Base-by-base conservation (phyloP, 2,113 vertebrate species). In the Mugil cephalus region DNA sequence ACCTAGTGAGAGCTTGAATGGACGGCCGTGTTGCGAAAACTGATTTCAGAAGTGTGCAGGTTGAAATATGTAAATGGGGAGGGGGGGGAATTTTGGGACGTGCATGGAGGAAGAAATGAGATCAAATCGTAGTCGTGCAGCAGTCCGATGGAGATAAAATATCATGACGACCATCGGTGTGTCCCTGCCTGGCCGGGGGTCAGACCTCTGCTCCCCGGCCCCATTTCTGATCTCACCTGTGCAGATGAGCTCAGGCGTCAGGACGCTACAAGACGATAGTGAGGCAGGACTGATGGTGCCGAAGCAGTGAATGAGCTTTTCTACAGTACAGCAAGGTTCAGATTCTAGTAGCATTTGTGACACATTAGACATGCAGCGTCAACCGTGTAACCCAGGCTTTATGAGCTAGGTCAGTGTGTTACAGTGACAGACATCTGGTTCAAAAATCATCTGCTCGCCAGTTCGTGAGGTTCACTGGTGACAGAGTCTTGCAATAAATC, bases 311-410 rank as follows among this genome's bases (percentile, higher is more conserved):
- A 73, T n/a, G 42, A 39, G 46, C 24, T 75, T 14, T 47, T 30
- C 24, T 30, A 30, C n/a, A n/a, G n/a, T 30, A 30, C 24, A 3
- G 24, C 5, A 30, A 30, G n/a, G n/a, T n/a, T n/a, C 24, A 30
- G 24, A 30, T 30, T 30, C 5, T 30, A 30, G 74, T 64, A 21
- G 30, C 19, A 60, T n/a, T n/a, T n/a, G 62, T 69, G 74, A 70
- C 65, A 83, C 68, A 42, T 1, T n/a, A 66, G 47, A 61, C 1
- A 10, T 38, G 10, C 18, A 7, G 40, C 53, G 60, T 60, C 48
- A 35, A 15, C 11, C 43, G 7, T n/a, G n/a, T n/a, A 10, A 42
- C 53, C 43, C 38, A 58, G 19, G n/a, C n/a, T 14, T 48, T 10
- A 53, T 43, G 50, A 10, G n/a, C 50, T 15, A 48, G 35, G 35